These are phyloP conservation scores for Apamea anceps DNA, from an alignment of 2,888 invertebrate species.

Conservation along the genomic window DNA sequence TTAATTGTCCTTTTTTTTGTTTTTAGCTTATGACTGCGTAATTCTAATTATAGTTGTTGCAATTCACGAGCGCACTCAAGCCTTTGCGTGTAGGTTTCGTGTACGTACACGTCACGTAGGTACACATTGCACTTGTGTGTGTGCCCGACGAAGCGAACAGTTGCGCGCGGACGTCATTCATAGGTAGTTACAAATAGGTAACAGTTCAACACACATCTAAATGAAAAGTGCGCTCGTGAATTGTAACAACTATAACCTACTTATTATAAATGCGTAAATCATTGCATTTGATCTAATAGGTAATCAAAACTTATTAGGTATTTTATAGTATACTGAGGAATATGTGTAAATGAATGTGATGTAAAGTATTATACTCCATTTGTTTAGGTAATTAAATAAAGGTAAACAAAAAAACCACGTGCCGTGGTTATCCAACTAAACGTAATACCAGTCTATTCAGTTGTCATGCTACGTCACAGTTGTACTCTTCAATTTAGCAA, in stretches of 20 bases:
- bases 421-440: conserved; percentile 27
- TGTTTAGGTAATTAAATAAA: conserved; percentile 33
- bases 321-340: conserved; percentile 42
- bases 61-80: conserved; percentile 40
- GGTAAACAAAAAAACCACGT: conserved; percentile 37
- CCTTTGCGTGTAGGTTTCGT: conserved; percentile 43
- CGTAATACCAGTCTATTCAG: too few relatives aligned
- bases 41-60: conserved; percentile 41
- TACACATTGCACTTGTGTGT: conserved; percentile 41
- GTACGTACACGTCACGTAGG: conserved; percentile 40
- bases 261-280: conserved; percentile 42
- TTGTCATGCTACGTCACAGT: too few relatives aligned
- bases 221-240: conserved; percentile 43
- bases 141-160: conserved; percentile 43
- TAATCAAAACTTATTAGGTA: conserved; percentile 41
- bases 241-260: conserved; percentile 38
- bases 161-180: conserved; percentile 42
- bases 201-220: conserved; percentile 42
- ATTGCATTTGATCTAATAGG: conserved; percentile 43
- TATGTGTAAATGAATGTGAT: conserved; percentile 39
- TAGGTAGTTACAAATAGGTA: conserved; percentile 41
- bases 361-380: conserved; percentile 37
- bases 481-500: too few relatives aligned
- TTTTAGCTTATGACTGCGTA: conserved; percentile 43
- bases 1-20: conserved; percentile 41